Evolutionary conservation across 2,113 vertebrate genomes (phyloP).

Genomic region (Delphinus delphis): DNA sequence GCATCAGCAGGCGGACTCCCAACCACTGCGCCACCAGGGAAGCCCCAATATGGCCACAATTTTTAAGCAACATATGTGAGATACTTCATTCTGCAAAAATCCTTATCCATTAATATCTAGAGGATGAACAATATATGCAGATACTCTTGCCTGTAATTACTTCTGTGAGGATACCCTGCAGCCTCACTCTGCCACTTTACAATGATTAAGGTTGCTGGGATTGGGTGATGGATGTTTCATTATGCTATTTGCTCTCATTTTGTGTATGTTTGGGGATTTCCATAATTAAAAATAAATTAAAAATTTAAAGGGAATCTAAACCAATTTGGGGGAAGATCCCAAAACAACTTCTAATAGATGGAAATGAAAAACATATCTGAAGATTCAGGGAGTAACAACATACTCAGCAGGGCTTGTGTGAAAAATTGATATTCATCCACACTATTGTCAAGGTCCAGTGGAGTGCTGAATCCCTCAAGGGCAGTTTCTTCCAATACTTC

Average conservation of each 20-base stretch:
- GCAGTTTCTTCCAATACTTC: conserved; percentile 94
- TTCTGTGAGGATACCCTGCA: not conserved
- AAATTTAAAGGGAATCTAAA: not conserved
- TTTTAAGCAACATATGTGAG: not conserved
- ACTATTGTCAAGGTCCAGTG: conserved; percentile 93
- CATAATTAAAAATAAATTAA: not conserved
- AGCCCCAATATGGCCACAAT: not conserved
- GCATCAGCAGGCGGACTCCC: no score
- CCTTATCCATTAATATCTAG: not conserved
- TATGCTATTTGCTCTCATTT: not conserved
- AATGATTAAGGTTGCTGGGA: not conserved
- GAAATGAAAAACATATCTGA: not conserved
- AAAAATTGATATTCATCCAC: conserved; percentile 98
- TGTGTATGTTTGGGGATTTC: not conserved
- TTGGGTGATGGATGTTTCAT: not conserved
- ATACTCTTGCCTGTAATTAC: not conserved
- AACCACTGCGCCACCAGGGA: no score
- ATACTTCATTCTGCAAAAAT: not conserved
- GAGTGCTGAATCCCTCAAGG: conserved; percentile 96
- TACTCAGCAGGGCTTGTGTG: conserved; percentile 92
- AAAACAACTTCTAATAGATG: conserved; percentile 10
- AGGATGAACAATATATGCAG: not conserved
- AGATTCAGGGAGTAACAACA: conserved; percentile 58
- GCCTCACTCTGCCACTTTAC: not conserved
- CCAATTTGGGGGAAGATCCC: not conserved